phyloP scores from a whole-genome alignment of 2,113 vertebrate species.

The Neogale vison region DNA sequence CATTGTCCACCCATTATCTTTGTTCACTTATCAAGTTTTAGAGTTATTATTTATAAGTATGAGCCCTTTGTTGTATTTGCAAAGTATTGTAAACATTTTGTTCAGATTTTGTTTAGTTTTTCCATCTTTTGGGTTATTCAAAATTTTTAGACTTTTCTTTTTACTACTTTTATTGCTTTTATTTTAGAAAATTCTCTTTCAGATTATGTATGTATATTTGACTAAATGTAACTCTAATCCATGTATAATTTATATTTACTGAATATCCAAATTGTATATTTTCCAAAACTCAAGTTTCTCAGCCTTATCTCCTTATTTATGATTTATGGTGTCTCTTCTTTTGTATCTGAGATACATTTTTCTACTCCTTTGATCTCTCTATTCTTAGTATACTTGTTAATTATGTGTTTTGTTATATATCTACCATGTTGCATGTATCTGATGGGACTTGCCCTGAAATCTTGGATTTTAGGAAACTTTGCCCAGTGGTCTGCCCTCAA shows the following conservation, averaged over 20 bases:
- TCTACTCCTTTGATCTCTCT: neutral
- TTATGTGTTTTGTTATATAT: neutral
- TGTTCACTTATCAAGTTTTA: neutral
- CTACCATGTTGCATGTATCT: neutral
- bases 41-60: neutral
- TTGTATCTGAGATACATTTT: neutral
- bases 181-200: conserved; percentile 2
- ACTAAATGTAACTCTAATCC: neutral
- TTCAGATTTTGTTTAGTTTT: neutral
- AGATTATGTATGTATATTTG: neutral
- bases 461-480: neutral
- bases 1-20: neutral
- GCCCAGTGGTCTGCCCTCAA: neutral
- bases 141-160: neutral
- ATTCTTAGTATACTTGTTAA: neutral
- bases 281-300: neutral
- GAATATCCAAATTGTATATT: neutral
- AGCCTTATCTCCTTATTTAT: neutral
- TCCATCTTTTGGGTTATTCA: neutral
- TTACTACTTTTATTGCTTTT: neutral
- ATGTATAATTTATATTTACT: neutral
- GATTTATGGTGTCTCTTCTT: neutral
- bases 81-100: neutral
- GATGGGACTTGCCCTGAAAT: neutral
- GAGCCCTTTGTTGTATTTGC: neutral